Evolutionary conservation across 2,113 vertebrate genomes (phyloP).

Genomic region (Pseudolaguvia tuberculata): DNA sequence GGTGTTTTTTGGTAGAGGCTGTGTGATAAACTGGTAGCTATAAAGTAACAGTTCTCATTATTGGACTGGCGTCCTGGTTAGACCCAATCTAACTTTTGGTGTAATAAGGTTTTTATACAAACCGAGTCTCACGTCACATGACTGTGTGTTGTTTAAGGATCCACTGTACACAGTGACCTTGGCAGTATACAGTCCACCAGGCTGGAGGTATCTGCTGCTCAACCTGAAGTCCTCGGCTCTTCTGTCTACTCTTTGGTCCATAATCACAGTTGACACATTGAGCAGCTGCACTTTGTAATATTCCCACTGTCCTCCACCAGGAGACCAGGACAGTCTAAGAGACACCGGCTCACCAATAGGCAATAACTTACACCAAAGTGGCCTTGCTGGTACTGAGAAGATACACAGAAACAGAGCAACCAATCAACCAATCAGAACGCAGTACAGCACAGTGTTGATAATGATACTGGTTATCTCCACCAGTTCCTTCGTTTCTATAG

Average conservation of each 20-base stretch:
- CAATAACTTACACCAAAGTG: slow-evolving; percentile 62
- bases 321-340: slow-evolving; percentile 77
- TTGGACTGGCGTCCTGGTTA: too few relatives aligned
- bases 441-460: too few relatives aligned
- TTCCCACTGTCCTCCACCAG: slow-evolving; percentile 85
- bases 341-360: slow-evolving; percentile 50
- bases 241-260: slow-evolving; percentile 68
- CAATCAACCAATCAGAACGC: not conserved
- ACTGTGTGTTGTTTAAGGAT: slow-evolving; percentile 60
- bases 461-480: too few relatives aligned
- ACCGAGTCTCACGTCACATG: slow-evolving; percentile 77
- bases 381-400: slow-evolving; percentile 74
- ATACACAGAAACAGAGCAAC: not conserved
- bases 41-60: too few relatives aligned
- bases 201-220: slow-evolving; percentile 63
- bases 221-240: slow-evolving; percentile 56
- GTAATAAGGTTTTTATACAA: not conserved
- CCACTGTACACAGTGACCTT: slow-evolving; percentile 78
- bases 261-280: slow-evolving; percentile 63
- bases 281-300: slow-evolving; percentile 73
- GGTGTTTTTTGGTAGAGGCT: not conserved
- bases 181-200: slow-evolving; percentile 75
- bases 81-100: not conserved
- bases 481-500: too few relatives aligned
- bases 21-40: too few relatives aligned